A percentile compares a stretch with the other conserved stretches of the same genome.
phyloP scores from a whole-genome alignment of 2,888 invertebrate species.

The Trisateles emortualis region DNA sequence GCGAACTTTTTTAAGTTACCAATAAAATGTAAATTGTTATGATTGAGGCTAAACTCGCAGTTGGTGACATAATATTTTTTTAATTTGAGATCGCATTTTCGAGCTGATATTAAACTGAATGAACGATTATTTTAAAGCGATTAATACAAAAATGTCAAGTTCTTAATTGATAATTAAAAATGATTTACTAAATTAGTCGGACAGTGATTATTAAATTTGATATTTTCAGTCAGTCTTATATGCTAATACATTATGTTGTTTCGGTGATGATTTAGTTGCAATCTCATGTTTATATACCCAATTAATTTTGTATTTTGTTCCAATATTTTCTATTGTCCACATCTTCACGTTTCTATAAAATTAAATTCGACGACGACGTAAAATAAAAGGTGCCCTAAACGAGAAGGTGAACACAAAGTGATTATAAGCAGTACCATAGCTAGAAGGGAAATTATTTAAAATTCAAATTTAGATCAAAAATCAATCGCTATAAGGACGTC shows the following conservation, averaged over 20 bases:
- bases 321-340: too few species aligned
- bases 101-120: conserved; percentile 21
- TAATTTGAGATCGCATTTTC: conserved; percentile 31
- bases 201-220: conserved; percentile 33
- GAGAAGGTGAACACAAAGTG: too few species aligned
- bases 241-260: conserved; percentile 30
- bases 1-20: too few species aligned
- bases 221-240: conserved; percentile 48
- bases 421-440: too few species aligned
- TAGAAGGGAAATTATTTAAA: too few species aligned
- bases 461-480: too few species aligned
- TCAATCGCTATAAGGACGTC: too few species aligned
- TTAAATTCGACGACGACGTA: too few species aligned
- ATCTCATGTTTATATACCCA: background rate
- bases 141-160: conserved; percentile 15
- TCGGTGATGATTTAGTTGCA: background rate
- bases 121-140: conserved; percentile 23
- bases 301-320: too few species aligned
- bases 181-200: background rate
- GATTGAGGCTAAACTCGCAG: conserved; percentile 6
- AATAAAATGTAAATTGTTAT: too few species aligned
- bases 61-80: conserved; percentile 17
- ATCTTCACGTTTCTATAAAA: too few species aligned
- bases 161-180: background rate
- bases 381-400: too few species aligned